Conservation (phyloP, 2,888 invertebrate species). For the Barypeithes pellucidus region DNA sequence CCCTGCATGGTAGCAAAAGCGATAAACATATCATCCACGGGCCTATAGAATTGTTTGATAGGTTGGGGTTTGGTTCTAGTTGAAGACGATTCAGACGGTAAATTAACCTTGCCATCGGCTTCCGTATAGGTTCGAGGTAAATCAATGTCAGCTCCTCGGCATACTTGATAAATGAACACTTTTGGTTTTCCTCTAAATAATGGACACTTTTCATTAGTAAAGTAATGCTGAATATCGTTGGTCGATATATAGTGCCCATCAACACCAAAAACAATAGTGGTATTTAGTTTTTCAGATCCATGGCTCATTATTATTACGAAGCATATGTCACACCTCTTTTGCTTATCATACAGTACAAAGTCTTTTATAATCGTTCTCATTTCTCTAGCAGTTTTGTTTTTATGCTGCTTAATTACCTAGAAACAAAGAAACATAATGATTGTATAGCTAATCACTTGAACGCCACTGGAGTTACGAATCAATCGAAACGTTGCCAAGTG, state of each 20-base stretch:
- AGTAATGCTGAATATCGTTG: constrained; percentile 73
- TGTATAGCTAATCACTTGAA: neutral
- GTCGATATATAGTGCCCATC: constrained; percentile 74
- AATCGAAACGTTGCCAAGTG: too few species aligned
- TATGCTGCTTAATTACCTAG: constrained; percentile 52
- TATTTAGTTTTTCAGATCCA: constrained; percentile 72
- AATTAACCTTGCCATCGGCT: constrained; percentile 21
- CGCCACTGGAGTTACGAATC: too few species aligned
- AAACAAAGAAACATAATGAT: constrained; percentile 54
- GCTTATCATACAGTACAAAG: constrained; percentile 68
- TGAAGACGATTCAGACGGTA: constrained; percentile 14
- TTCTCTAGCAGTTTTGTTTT: constrained; percentile 60
- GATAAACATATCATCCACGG: constrained; percentile 75
- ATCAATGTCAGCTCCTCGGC: constrained; percentile 70
- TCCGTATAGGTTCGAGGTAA: constrained; percentile 49
- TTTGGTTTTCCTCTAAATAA: constrained; percentile 77
- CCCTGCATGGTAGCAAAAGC: constrained; percentile 77
- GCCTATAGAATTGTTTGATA: constrained; percentile 56
- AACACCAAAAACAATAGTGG: constrained; percentile 74
- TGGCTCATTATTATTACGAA: constrained; percentile 80
- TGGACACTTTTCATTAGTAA: constrained; percentile 75
- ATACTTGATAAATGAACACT: constrained; percentile 81
- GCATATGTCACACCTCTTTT: constrained; percentile 74
- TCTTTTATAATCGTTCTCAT: constrained; percentile 70
- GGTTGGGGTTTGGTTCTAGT: constrained; percentile 1